Evolutionary conservation across 2,888 invertebrate genomes (phyloP).

Genomic region (Euzophera pinguis): DNA sequence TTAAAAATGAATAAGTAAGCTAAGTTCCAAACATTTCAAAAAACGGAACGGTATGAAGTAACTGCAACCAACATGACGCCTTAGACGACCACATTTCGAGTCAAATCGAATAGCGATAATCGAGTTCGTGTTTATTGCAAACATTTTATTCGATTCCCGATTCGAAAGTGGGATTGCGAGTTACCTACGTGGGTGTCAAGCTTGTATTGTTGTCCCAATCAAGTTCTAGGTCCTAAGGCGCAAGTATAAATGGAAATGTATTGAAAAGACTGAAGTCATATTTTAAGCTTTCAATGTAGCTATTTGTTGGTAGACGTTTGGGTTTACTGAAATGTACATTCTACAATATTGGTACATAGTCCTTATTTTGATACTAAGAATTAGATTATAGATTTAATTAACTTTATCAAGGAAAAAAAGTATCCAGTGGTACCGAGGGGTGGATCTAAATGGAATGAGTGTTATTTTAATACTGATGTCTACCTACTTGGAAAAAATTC

Average conservation of each 20-base stretch:
- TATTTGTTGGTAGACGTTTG: too few species aligned
- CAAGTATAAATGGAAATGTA: conserved; percentile 16
- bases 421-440: too few species aligned
- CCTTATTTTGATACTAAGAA: too few species aligned
- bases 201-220: conserved; percentile 20
- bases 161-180: conserved; percentile 26
- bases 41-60: neutral
- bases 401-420: too few species aligned
- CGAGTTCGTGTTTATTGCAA: conserved; percentile 3
- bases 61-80: neutral
- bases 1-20: too few species aligned
- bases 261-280: neutral
- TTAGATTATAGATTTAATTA: too few species aligned
- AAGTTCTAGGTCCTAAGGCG: conserved; percentile 37
- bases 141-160: conserved; percentile 15
- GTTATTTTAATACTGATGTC: too few species aligned
- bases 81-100: neutral
- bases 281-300: neutral
- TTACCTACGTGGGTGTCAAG: neutral
- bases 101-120: conserved; percentile 1
- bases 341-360: too few species aligned
- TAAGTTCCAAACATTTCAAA: too few species aligned
- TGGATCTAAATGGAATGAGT: too few species aligned
- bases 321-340: too few species aligned
- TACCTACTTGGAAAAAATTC: too few species aligned